Percentiles rank a stretch among this genome's conserved stretches.
Evolutionary conservation across 2,797 vertebrate genomes (phyloP).

Genomic region (Oceanodroma leucorhoa): DNA sequence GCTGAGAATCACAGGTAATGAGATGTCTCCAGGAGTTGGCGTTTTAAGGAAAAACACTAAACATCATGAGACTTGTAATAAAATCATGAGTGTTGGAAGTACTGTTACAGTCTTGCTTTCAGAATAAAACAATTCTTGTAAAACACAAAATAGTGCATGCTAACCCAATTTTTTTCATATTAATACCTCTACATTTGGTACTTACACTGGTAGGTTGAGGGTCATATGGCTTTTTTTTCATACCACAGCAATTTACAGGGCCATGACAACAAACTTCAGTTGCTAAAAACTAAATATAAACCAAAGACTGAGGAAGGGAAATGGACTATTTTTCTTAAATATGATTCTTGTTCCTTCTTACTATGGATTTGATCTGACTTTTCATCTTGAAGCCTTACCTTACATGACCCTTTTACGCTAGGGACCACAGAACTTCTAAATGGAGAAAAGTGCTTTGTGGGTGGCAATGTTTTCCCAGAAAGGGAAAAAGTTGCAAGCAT

Average conservation of each 20-base stretch:
- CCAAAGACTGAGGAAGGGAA: not conserved
- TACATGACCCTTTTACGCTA: not conserved
- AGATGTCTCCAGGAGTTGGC: not conserved
- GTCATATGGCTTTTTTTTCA: not conserved
- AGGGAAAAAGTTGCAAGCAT: not conserved
- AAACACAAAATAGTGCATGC: not conserved
- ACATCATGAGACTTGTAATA: not conserved
- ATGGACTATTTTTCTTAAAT: not conserved
- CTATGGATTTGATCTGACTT: not conserved
- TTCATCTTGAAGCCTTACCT: slow-evolving; percentile 8
- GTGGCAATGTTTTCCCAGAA: slow-evolving; percentile 11
- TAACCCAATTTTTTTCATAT: not conserved
- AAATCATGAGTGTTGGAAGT: not conserved
- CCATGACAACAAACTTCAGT: not conserved
- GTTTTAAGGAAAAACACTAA: not conserved
- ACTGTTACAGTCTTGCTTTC: not conserved
- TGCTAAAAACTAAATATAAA: not conserved
- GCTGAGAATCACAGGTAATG: slow-evolving; percentile 7
- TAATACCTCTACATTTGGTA: not conserved
- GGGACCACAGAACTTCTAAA: not conserved
- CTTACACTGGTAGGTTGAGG: not conserved
- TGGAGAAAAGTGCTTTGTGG: not conserved
- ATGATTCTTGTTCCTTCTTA: not conserved
- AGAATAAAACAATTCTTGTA: not conserved
- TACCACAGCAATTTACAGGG: not conserved